These are phyloP conservation scores for Python bivittatus DNA, from an alignment of 2,113 vertebrate species.

Conservation along the genomic window DNA sequence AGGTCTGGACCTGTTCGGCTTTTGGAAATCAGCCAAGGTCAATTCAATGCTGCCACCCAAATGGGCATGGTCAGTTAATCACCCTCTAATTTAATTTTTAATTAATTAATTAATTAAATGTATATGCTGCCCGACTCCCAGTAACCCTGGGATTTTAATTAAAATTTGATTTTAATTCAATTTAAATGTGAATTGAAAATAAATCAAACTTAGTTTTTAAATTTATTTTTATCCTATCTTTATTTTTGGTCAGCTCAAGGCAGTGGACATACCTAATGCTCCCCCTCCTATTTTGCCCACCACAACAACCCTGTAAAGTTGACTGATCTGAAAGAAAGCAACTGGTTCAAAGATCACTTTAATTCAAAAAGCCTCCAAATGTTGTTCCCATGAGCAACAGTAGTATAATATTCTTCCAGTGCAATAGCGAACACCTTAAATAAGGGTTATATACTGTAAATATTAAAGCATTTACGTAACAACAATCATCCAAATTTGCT, in stretches of 20 bases:
- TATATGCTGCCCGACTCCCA: not conserved
- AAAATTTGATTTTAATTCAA: not conserved
- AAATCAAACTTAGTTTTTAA: not conserved
- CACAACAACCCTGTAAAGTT: not conserved
- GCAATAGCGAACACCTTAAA: no score
- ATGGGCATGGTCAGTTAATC: not conserved
- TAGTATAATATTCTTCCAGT: not conserved
- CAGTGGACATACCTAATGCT: not conserved
- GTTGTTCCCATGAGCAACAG: not conserved
- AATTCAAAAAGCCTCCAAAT: not conserved
- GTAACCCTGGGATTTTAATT: not conserved
- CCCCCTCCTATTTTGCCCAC: not conserved
- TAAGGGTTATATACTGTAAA: not conserved
- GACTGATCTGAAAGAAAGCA: not conserved
- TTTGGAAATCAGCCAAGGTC: not conserved
- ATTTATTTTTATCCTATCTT: not conserved
- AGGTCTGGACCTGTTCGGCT: not conserved
- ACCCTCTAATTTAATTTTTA: not conserved
- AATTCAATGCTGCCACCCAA: not conserved
- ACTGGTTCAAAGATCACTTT: not conserved
- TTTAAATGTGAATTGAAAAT: not conserved
- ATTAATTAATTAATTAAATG: not conserved
- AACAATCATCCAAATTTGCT: not conserved
- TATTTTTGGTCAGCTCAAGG: not conserved
- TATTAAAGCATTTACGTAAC: not conserved